Base-by-base conservation (phyloP, 2,888 invertebrate genomes). In the Lycaena phlaeas region DNA sequence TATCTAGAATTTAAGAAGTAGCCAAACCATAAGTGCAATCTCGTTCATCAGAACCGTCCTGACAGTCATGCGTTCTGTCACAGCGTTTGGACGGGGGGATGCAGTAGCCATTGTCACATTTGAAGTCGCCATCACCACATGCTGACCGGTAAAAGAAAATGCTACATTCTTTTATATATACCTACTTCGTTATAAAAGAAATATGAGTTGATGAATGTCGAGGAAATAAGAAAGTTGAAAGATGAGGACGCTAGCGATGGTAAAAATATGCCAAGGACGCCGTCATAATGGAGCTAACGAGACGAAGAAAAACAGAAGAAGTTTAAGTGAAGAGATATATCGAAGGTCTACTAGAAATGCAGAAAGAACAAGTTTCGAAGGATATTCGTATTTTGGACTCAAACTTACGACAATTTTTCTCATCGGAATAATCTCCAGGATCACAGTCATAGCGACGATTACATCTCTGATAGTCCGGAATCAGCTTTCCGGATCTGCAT, bases 391-490 rank as follows among this genome's bases (percentile, higher is more conserved):
- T 43, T 37, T 28, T 36, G 28, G 38, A 40, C 27, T 34, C n/a
- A 44, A 51, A 90, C 90, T 90, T 90, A 91, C 91, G 88, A 86
- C 93, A 93, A 64, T 88, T 86, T 56, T 87, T 86, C 77, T 93
- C 93, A 68, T 94, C 93, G 27, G 91, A 90, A 64, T 88, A 85
- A 82, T 94, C 93, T 44, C 69, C 77, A 26, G 44, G 49, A 53
- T 74, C 71, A 68, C 92, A 93, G 81, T 93, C 91, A 55, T 86
- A 85, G 43, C 73, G 75, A 38, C 87, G 86, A 74, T 92, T 87
- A 72, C 92, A 92, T 61, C 85, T 78, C 64, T 78, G 75, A 52
- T 67, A 65, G 51, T 75, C 66, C 25, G 85, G 72, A 60, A 91
- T 87, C 60, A 88, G 86, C 62, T 82, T 84, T 56, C 90, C 89